Evolutionary conservation across 2,113 vertebrate species (phyloP).

Genomic region (Odontesthes bonariensis): DNA sequence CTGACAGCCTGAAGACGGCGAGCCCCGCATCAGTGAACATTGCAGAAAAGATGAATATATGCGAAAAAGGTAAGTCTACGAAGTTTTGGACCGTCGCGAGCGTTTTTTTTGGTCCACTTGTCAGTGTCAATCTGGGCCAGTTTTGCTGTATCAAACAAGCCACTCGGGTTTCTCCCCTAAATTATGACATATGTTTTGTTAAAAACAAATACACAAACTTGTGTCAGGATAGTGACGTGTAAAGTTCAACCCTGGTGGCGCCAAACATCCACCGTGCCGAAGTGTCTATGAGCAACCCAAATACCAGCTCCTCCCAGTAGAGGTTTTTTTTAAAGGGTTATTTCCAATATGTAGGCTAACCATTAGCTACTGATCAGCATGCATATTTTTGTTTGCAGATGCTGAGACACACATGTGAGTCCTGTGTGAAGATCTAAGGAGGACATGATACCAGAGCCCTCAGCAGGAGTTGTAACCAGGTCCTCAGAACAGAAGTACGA

Average conservation of each 20-base stretch:
- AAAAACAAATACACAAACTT: not conserved
- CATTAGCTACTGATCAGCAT: not conserved
- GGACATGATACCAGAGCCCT: slow-evolving; percentile 89
- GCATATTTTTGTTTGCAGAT: slow-evolving; percentile 23
- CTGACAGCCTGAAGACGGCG: not conserved
- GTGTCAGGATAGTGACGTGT: not conserved
- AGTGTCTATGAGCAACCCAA: slow-evolving; percentile 27
- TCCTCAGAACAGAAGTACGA: slow-evolving; percentile 82
- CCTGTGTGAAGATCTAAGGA: slow-evolving; percentile 71
- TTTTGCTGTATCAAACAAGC: not conserved
- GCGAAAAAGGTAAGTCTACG: slow-evolving; percentile 38
- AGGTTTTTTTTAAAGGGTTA: not conserved
- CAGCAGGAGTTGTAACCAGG: slow-evolving; percentile 72
- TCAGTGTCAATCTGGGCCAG: slow-evolving; percentile 3
- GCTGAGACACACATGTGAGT: slow-evolving; percentile 39
- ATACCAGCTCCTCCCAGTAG: slow-evolving; percentile 6
- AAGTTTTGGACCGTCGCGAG: slow-evolving; percentile 1
- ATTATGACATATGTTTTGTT: not conserved
- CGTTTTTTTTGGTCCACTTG: not conserved
- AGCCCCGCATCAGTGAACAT: not conserved
- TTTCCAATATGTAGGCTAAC: not conserved
- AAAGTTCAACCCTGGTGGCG: not conserved
- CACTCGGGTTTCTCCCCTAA: not conserved
- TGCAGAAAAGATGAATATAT: not conserved
- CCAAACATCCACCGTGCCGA: not conserved